Evolutionary conservation across 2,888 invertebrate genomes (phyloP), one percentile per base, ranked within the genome.

Genomic region (Orchesellides sinensis): DNA sequence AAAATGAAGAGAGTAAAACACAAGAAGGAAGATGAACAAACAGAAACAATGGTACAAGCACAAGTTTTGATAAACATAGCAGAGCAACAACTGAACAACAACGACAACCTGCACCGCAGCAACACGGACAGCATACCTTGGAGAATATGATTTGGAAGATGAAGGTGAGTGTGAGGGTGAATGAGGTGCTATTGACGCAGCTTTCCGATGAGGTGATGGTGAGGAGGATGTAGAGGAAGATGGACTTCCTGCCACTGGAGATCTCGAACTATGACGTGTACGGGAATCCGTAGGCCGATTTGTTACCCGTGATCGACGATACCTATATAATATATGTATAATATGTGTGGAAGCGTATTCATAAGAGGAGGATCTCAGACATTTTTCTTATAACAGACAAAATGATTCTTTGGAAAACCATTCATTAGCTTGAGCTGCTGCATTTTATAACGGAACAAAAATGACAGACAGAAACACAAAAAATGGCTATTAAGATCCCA

Each of bases 131-230:
- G 72, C 69, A 78, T 88, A 88, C 88, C 88, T 87, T 83, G 88
- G 88, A 83, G 88, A 88, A 83, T 87, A 88, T 59, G 88, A 88
- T 83, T 88, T 88, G 73, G 86, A 85, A 78, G 87, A 89, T 75
- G 88, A 88, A 85, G 86, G 87, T 88, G 85, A 88, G 80, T 84
- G 89, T 81, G 87, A 89, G 78, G 86, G 88, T 81, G 88, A 88
- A 81, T 87, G 87, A 79, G 88, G 84, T 73, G 87, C 82, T 52
- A 85, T 69, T 63, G 77, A 59, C 23, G 83, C 69, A 56, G 86
- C 81, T 80, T 88, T 88, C 82, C 88, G 85, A 83, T 88, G 88
- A 69, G 88, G 87, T 69, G 87, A 87, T 17, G 88, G 86, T 78
- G 88, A 88, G 14, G 88, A 87, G 70, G 88, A 88, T 10, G 86